Base-by-base conservation (phyloP, 2,888 invertebrate species). In the Formica aserva region DNA sequence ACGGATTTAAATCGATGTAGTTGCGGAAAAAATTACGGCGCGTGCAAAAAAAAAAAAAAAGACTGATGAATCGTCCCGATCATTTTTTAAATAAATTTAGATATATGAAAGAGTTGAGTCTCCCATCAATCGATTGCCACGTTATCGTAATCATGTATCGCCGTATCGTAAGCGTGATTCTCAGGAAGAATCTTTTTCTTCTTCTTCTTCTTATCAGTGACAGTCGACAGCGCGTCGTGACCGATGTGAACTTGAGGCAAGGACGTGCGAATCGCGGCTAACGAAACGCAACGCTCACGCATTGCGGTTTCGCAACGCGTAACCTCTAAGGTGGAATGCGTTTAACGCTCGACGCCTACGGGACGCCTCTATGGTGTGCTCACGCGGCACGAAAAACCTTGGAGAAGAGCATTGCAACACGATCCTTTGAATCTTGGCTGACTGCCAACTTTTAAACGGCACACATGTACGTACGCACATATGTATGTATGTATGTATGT, bases 251-350 rank as follows among this genome's bases (percentile, higher is more conserved):
- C 94, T 94, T 94, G 94, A 94, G 87, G 92, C 93, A 94, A 94
- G 94, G 94, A 93, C 94, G 92, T 88, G 91, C 91, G 91, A 93
- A 93, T 94, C 93, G 92, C 92, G 91, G 92, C 91, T 94, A 94
- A 94, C 93, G 91, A 94, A 93, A 93, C 90, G 91, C 91, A 88
- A 90, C 91, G 83, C 87, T 88, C 89, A 87, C 87, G 87, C 88
- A 85, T 83, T 84, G 89, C 87, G 89, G 85, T 94, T 94, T 94
- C 92, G 93, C 92, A 94, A 93, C 91, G 88, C 90, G 90, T 93
- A 94, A 93, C 94, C 94, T 94, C 94, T 94, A 93, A 93, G 93
- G 88, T 93, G 94, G 94, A 94, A 94, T 94, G 94, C 94, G 94
- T 94, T 94, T 94, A 94, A 94, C 94, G 93, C 92, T 93, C 91